Conservation (phyloP, 37 sponge, comb jelly and placozoan species). For the Ianthella basta region DNA sequence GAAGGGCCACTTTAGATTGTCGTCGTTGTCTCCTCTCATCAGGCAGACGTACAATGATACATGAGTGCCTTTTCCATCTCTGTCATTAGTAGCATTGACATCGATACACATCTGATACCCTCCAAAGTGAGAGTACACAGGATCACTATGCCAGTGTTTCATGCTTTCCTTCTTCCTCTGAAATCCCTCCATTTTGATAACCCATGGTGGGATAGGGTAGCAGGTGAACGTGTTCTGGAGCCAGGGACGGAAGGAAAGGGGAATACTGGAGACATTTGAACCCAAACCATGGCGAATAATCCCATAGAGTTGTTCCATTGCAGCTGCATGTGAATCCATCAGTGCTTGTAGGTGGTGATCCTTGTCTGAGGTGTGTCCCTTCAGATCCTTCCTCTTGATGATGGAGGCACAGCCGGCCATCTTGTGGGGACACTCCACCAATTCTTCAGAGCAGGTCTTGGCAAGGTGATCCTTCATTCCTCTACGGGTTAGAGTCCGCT, state of each 20-base stretch:
- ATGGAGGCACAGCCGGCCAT: too few relatives aligned
- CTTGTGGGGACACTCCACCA: too few relatives aligned
- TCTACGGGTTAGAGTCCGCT: too few relatives aligned
- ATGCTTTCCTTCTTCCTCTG: not conserved
- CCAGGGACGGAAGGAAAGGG: constrained; percentile 24
- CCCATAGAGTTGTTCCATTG: too few relatives aligned
- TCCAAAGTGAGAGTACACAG: constrained; percentile 53
- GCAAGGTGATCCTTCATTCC: too few relatives aligned
- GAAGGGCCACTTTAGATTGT: constrained; percentile 52
- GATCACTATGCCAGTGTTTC: constrained; percentile 37
- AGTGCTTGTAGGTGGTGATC: too few relatives aligned
- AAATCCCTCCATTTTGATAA: constrained; percentile 16
- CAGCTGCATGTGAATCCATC: too few relatives aligned
- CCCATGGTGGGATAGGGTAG: constrained; percentile 12
- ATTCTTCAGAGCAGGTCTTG: too few relatives aligned
- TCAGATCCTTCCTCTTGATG: too few relatives aligned
- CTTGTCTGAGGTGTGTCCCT: too few relatives aligned
- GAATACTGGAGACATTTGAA: too few relatives aligned
- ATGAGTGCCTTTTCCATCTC: constrained; percentile 28
- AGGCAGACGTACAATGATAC: constrained; percentile 43
- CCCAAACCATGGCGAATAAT: too few relatives aligned
- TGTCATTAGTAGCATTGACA: constrained; percentile 17
- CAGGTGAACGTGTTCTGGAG: constrained; percentile 18
- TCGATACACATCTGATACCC: constrained; percentile 50
- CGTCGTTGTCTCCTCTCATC: constrained; percentile 55